Evolutionary conservation across 2,888 invertebrate species (phyloP).

Genomic region (Drosophila percnosoma): DNA sequence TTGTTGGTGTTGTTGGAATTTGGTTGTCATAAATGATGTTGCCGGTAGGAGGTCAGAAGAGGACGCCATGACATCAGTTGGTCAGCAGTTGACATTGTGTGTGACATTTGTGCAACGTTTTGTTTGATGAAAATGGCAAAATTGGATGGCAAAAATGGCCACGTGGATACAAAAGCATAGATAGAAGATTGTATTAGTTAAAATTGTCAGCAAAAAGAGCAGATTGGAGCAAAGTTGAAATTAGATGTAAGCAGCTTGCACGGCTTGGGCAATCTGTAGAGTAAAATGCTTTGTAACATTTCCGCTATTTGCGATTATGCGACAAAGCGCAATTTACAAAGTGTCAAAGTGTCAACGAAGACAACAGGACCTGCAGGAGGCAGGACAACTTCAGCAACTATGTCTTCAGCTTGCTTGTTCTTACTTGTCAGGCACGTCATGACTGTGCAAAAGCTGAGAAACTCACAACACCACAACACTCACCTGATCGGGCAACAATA

Average conservation of each 20-base stretch:
- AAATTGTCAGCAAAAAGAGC: conserved; percentile 58
- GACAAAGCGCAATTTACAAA: conserved; percentile 78
- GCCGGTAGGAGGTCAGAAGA: conserved; percentile 20
- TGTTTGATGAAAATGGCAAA: conserved; percentile 74
- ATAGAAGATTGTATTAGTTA: conserved; percentile 71
- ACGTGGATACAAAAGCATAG: conserved; percentile 24
- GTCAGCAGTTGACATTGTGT: conserved; percentile 73
- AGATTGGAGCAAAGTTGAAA: conserved; percentile 61
- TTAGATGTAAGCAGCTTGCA: conserved; percentile 54
- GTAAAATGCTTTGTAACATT: conserved; percentile 74
- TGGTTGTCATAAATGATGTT: conserved; percentile 77
- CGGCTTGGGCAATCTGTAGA: conserved; percentile 2
- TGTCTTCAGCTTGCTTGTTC: conserved; percentile 31
- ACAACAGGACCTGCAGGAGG: conserved; percentile 47
- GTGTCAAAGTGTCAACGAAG: conserved; percentile 81
- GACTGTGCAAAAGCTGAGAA: conserved; percentile 35
- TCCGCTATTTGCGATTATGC: conserved; percentile 74
- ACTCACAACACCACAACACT: conserved; percentile 28
- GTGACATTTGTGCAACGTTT: conserved; percentile 75
- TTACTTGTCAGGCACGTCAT: conserved; percentile 56
- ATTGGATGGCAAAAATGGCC: conserved; percentile 39
- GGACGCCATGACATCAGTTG: conserved; percentile 62
- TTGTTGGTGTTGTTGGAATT: conserved; percentile 64
- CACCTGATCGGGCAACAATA: conserved; percentile 90
- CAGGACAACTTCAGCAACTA: conserved; percentile 33